Conservation (phyloP, 2,888 invertebrate genomes). For the Agrotis segetum region DNA sequence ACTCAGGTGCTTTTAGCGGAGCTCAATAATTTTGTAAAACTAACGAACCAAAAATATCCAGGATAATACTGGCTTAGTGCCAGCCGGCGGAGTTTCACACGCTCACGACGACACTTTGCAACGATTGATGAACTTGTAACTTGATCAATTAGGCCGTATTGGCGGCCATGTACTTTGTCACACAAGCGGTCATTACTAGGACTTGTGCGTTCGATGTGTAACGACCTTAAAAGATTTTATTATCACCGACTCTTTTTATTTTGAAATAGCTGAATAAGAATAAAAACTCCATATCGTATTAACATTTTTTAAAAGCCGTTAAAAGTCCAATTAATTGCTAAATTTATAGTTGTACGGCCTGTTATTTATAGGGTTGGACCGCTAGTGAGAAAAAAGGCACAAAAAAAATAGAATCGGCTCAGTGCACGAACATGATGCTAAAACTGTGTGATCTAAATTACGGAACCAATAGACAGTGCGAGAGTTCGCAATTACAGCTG, state of each 20-base stretch:
- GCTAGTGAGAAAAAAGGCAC: constrained; percentile 50
- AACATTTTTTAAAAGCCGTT: constrained; percentile 12
- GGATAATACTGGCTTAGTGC: constrained; percentile 56
- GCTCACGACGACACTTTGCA: constrained; percentile 43
- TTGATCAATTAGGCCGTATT: constrained; percentile 53
- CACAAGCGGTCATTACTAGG: constrained; percentile 10
- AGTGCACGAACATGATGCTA: constrained; percentile 77
- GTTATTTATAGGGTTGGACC: constrained; percentile 59
- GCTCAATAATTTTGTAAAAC: constrained; percentile 47
- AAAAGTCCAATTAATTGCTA: constrained; percentile 47
- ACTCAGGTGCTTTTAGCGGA: constrained; percentile 47
- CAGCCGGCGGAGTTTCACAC: constrained; percentile 48
- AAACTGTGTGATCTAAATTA: constrained; percentile 86
- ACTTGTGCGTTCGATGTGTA: neutral
- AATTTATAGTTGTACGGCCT: constrained; percentile 49
- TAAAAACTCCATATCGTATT: constrained; percentile 3
- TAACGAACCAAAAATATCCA: constrained; percentile 59
- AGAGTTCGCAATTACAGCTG: constrained; percentile 88
- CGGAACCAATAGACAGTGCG: constrained; percentile 85
- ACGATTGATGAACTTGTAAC: constrained; percentile 57
- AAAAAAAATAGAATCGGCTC: constrained; percentile 66
- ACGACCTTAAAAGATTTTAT: neutral
- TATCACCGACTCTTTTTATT: neutral
- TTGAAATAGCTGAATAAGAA: neutral
- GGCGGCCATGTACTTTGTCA: constrained; percentile 10